Base-by-base conservation (phyloP, 2,797 vertebrate species). In the Molothrus ater region DNA sequence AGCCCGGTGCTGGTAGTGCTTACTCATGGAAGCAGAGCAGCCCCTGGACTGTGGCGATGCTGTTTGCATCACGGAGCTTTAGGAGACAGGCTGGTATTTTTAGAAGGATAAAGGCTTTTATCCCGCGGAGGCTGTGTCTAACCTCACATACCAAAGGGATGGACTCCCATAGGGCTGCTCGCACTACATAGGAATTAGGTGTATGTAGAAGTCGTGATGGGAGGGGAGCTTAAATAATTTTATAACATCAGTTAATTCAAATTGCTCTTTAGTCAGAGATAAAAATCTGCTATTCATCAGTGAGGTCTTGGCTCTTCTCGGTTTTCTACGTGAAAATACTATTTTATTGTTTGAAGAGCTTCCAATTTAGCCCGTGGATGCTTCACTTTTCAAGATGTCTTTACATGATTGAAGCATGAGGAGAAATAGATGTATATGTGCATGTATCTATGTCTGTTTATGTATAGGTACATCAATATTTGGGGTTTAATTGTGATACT, bases 221-320 rank as follows among this genome's bases (percentile, higher is more conserved):
- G 88, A 90, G 48, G 5, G 53, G 75, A 79, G 45, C 17, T 53
- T 76, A 66, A 74, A 48, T 60, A 8, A 11, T 84, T 80, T 74
- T 34, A 45, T 79, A 91, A 24, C 61, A 51, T 65, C 59, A 60
- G 38, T 66, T 71, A 76, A 76, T 88, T 93, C 63, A 90, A 88
- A 82, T 92, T 50, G 15, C 57, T 68, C 40, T 83, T 85, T 81
- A 80, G 80, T 94, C 59, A 53, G 45, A 80, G 80, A 80, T 87
- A 56, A 88, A 50, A 85, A 95, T 95, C 75, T 94, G 64, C 80
- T 92, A 53, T 82, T 95, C 69, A 12, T 87, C 51, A 36, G 57
- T 64, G 87, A 93, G 71, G 47, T 92, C 70, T 72, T 89, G 88
- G 76, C 76, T 91, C 82, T 70, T 66, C 64, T 73, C 5, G 4